Percentiles rank a stretch among this genome's conserved stretches.
phyloP scores from a whole-genome alignment of 2,113 vertebrate genomes.

The Progne subis region DNA sequence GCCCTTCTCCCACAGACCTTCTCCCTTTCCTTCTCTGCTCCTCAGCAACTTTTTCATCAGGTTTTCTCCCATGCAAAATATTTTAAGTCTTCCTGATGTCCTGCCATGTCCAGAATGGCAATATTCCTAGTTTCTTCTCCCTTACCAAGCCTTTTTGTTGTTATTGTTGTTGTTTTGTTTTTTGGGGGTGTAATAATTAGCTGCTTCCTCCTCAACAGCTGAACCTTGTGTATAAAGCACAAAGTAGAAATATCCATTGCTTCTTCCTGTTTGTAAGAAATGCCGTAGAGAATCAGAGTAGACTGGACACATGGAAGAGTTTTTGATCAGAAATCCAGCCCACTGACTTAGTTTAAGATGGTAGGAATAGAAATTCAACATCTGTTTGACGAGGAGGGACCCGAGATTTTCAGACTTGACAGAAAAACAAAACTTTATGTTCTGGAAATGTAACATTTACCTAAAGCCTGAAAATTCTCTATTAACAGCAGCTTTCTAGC shows the following conservation, averaged over 20 bases:
- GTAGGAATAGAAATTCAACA: neutral
- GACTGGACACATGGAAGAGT: neutral
- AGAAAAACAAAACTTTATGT: neutral
- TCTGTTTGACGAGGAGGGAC: neutral
- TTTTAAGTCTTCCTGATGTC: neutral
- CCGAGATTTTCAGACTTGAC: neutral
- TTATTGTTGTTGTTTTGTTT: neutral
- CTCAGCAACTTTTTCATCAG: neutral
- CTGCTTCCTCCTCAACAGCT: neutral
- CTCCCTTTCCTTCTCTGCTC: neutral
- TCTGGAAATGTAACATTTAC: neutral
- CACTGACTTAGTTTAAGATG: neutral
- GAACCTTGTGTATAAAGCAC: neutral
- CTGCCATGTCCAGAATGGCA: rapidly evolving
- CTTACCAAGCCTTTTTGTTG: neutral
- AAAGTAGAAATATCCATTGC: neutral
- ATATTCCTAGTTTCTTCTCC: neutral
- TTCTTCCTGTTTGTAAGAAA: neutral
- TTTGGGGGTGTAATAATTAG: neutral
- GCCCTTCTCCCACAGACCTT: neutral
- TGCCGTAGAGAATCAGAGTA: neutral
- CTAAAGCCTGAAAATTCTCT: neutral
- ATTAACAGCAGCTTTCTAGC: neutral
- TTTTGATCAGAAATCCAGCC: neutral
- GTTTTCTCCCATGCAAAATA: neutral